These are phyloP conservation scores for Mormyrops attenuatus DNA, from an alignment of 2,797 vertebrate species.

Conservation along the genomic window DNA sequence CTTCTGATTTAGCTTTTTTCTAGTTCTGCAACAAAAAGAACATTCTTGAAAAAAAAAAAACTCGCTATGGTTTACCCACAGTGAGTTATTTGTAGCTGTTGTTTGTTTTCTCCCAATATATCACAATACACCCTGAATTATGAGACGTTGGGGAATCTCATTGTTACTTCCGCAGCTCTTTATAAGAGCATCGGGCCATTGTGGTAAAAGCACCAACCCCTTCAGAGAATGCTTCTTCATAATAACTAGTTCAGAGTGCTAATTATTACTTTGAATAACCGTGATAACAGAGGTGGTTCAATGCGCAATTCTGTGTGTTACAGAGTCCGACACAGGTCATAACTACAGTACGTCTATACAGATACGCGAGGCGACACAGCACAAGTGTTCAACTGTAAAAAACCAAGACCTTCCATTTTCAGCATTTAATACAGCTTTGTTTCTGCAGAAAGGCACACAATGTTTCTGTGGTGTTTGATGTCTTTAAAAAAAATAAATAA, in stretches of 20 bases:
- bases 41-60: neutral
- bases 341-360: neutral
- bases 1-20: constrained; percentile 30
- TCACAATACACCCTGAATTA: constrained; percentile 17
- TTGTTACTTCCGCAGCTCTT: constrained; percentile 21
- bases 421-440: neutral
- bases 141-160: constrained; percentile 27
- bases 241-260: neutral
- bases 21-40: constrained; percentile 13
- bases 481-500: neutral
- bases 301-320: neutral
- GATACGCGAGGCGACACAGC: neutral
- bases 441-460: too few relatives aligned
- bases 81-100: neutral
- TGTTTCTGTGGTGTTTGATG: constrained; percentile 14
- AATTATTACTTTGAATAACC: neutral
- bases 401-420: neutral
- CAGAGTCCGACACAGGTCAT: neutral
- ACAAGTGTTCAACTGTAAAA: neutral
- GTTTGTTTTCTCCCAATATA: constrained; percentile 8
- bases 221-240: neutral
- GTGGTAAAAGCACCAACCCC: neutral
- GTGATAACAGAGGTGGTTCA: neutral
- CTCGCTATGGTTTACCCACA: neutral
- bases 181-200: constrained; percentile 29